Conservation (phyloP, 2,797 vertebrate species). For the Emys orbicularis region DNA sequence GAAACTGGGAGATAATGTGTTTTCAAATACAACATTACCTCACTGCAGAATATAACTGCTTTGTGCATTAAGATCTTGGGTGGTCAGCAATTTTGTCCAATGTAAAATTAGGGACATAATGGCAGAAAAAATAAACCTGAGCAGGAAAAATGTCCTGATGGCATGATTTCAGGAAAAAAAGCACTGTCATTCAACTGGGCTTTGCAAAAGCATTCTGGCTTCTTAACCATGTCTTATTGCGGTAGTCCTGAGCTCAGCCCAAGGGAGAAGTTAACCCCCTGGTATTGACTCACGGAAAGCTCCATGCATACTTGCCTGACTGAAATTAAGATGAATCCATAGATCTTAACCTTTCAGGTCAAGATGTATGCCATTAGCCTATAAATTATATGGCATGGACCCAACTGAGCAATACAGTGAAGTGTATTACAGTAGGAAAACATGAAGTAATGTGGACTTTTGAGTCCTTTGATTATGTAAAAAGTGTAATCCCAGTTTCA, state of each 20-base stretch:
- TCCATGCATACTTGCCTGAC: background rate
- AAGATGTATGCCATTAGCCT: background rate
- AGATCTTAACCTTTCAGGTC: background rate
- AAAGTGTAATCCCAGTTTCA: background rate
- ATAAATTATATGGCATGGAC: background rate
- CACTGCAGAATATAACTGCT: constrained; percentile 26
- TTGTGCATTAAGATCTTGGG: constrained; percentile 31
- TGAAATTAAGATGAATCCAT: background rate
- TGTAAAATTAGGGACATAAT: constrained; percentile 20
- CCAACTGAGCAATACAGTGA: background rate
- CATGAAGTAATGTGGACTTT: background rate
- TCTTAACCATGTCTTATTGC: background rate
- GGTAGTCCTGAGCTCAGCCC: background rate
- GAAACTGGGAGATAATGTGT: constrained; percentile 23
- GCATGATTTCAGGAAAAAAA: background rate
- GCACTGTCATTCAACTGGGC: background rate
- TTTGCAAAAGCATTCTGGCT: background rate
- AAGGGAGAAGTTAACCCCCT: background rate
- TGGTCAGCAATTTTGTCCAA: constrained; percentile 2
- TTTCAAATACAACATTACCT: constrained; percentile 51
- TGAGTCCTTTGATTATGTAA: background rate
- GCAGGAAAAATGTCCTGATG: background rate
- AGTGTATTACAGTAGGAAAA: background rate
- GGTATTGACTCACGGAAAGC: background rate
- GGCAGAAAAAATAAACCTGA: constrained; percentile 31